phyloP scores from a whole-genome alignment of 2,113 vertebrate genomes.

The Apodemus speciosus region DNA sequence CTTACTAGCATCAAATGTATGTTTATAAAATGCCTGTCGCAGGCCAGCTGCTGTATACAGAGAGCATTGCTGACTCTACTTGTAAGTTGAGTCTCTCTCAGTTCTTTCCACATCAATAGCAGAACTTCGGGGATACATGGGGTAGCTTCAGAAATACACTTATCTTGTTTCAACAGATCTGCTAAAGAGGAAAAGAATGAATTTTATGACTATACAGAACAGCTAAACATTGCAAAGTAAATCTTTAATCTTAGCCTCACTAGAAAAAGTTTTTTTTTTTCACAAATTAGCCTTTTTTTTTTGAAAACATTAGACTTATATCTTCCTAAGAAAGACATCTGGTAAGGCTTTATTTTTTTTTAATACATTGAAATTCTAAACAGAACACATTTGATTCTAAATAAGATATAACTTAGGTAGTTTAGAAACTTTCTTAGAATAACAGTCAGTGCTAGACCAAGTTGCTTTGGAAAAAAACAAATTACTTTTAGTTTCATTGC shows the following conservation, averaged over 20 bases:
- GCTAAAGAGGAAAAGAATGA: neutral
- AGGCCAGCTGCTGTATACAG: neutral
- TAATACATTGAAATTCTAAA: neutral
- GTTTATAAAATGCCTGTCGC: neutral
- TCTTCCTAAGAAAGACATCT: neutral
- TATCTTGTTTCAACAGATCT: neutral
- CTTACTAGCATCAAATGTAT: slow-evolving; percentile 7
- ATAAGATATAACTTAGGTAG: neutral
- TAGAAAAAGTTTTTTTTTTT: neutral
- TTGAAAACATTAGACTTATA: neutral
- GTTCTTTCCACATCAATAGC: neutral
- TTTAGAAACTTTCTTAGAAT: neutral
- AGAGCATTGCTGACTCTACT: neutral
- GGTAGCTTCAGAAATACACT: neutral
- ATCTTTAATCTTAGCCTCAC: neutral
- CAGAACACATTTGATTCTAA: slow-evolving; percentile 38
- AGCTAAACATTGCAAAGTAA: neutral
- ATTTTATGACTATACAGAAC: neutral
- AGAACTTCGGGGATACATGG: neutral
- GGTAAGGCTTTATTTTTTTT: neutral
- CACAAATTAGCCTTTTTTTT: neutral
- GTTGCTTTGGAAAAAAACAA: neutral
- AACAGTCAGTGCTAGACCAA: neutral
- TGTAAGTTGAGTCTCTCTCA: neutral
- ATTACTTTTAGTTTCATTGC: neutral